Evolutionary conservation across 1,140 invertebrate species (phyloP).

Genomic region (Eciton burchellii): DNA sequence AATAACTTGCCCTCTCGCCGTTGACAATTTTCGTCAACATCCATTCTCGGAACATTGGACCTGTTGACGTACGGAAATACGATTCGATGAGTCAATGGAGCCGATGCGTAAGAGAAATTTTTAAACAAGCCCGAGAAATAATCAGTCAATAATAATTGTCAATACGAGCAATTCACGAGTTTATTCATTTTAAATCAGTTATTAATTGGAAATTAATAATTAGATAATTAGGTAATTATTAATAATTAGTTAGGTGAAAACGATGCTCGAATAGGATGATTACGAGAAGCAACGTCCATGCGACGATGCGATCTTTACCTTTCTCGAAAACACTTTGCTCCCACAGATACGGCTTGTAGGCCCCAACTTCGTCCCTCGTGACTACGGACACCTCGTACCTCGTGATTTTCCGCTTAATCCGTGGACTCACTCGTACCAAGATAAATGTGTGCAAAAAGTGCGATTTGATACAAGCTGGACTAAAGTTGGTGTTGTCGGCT

Average conservation of each 20-base stretch:
- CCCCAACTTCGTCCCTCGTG: conserved; percentile 98
- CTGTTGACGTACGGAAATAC: conserved; percentile 64
- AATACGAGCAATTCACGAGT: too few relatives aligned
- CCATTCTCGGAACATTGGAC: conserved; percentile 94
- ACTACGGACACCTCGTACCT: conserved; percentile 97
- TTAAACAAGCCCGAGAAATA: conserved; percentile 20
- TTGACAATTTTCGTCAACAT: conserved; percentile 98
- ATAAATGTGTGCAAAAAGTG: conserved; percentile 97
- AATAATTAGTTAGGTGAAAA: too few relatives aligned
- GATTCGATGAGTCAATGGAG: conserved; percentile 37
- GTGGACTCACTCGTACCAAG: conserved; percentile 93
- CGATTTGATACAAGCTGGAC: conserved; percentile 96
- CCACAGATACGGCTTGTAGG: conserved; percentile 98
- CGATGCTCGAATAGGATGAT: too few relatives aligned
- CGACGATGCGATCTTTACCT: conserved; percentile 85
- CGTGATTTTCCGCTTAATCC: conserved; percentile 93
- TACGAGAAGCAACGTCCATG: too few relatives aligned
- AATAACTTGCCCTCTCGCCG: conserved; percentile 98
- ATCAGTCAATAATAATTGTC: background rate
- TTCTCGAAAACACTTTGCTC: conserved; percentile 97
- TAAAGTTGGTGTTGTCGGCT: conserved; percentile 96
- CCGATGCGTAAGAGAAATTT: background rate
- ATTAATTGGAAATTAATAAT: too few relatives aligned
- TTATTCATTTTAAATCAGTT: too few relatives aligned
- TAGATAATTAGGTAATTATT: too few relatives aligned